Evolutionary conservation across 2,797 vertebrate species (phyloP).

Genomic region (Ataeniobius toweri): DNA sequence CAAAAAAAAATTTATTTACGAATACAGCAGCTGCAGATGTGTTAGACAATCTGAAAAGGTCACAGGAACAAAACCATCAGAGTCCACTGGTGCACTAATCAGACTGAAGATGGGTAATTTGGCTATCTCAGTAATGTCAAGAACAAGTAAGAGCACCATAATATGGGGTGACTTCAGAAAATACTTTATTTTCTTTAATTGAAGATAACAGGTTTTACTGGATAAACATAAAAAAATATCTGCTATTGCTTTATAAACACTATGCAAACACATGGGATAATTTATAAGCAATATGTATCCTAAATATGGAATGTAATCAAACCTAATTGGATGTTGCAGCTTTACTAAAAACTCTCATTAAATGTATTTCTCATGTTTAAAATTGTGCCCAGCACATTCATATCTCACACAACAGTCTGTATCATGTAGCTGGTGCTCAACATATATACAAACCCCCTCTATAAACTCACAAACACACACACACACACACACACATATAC

Average conservation of each 20-base stretch:
- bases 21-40: conserved; percentile 14
- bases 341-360: conserved; percentile 1
- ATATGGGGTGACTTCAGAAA: conserved; percentile 10
- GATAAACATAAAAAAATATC: conserved; percentile 4
- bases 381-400: conserved; percentile 30
- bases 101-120: conserved; percentile 23
- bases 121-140: conserved; percentile 15
- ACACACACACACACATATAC: conserved; percentile 45
- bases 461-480: conserved; percentile 34
- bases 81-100: conserved; percentile 10
- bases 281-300: neutral
- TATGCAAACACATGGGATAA: conserved; percentile 8
- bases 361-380: conserved; percentile 23
- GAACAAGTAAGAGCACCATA: conserved; percentile 6
- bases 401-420: conserved; percentile 27
- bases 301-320: conserved; percentile 5
- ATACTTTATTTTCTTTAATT: conserved; percentile 17
- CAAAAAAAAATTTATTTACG: conserved; percentile 16
- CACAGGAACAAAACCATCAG: conserved; percentile 20
- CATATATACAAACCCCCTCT: conserved; percentile 19
- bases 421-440: conserved; percentile 19
- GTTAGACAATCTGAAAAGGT: conserved; percentile 21
- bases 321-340: conserved; percentile 3
- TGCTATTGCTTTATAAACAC: conserved; percentile 29
- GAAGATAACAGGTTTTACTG: neutral